Evolutionary conservation across 2,113 vertebrate genomes (phyloP), one percentile per base, ranked within the genome.

Genomic region (Ibidorhyncha struthersii): DNA sequence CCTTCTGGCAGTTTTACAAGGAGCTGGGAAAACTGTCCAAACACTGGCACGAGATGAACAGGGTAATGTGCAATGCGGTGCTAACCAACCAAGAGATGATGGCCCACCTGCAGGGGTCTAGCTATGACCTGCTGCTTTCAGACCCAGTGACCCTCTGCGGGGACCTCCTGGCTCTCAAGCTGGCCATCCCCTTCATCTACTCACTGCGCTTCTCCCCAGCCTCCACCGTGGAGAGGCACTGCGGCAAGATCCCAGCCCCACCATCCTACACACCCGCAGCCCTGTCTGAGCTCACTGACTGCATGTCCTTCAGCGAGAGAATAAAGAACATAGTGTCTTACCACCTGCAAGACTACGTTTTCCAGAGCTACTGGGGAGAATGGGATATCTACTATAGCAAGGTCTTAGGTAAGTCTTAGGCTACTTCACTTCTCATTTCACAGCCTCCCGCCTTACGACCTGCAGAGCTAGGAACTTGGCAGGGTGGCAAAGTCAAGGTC

Each of bases 201-300:
- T 97, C 98, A 0, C 27, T 98, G 58, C 97, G 97, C 36, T 98
- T 98, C 95, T 96, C 98, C 41, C 98, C 98, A 3, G 98, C 97
- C 55, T 98, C 94, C 49, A 97, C 98, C 2, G 43, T 98, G 50
- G 98, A 98, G 82, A 98, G 98, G 72, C 96, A 98, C 47, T 99
- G 98, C 0, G 98, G 98, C 45, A 98, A 98, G 95, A 91, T 98
- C 16, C 98, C 98, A 9, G 85, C 98, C 23, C 98, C 98, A 5
- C 90, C 89, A 1, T 98, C 98, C 41, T 99, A 98, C 8, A 80
- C 83, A 0, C 98, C 98, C 0, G 98, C 98, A 52, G 59, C 80
- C 32, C 80, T 98, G n/a, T 98, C 98, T 3, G 98, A 98, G 81
- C 97, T 98, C 93, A 98, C 98, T 1, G 98, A 98, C 94, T 82